These are phyloP conservation scores for Semaprochilodus insignis DNA, from an alignment of 2,797 vertebrate genomes.

Conservation along the genomic window DNA sequence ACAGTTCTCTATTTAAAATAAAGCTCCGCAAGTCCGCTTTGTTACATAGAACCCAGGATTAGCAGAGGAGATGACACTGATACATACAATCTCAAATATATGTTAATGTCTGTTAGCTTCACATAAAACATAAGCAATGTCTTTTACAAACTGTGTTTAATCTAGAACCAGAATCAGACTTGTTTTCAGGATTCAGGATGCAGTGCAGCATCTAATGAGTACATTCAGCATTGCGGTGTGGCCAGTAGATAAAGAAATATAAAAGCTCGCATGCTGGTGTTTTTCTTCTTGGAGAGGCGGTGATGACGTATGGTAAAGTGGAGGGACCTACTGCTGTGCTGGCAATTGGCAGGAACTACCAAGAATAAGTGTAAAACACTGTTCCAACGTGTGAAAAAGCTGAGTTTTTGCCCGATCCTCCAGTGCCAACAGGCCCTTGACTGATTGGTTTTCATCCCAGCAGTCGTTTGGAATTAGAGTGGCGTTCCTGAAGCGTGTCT, in stretches of 20 bases:
- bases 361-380: not conserved
- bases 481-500: not conserved
- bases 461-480: not conserved
- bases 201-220: not conserved
- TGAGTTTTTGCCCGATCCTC: slow-evolving; percentile 16
- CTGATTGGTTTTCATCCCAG: slow-evolving; percentile 35
- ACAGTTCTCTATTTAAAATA: too few species aligned
- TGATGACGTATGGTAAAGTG: not conserved
- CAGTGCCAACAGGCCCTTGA: not conserved
- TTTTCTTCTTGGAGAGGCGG: not conserved
- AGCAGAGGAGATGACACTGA: too few species aligned
- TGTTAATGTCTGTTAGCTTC: too few species aligned
- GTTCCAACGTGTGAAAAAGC: not conserved
- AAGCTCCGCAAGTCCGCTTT: too few species aligned
- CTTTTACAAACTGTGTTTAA: too few species aligned
- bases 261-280: not conserved
- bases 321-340: not conserved
- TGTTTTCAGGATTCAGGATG: not conserved
- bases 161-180: too few species aligned
- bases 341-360: not conserved
- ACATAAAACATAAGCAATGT: too few species aligned
- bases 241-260: not conserved
- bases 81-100: too few species aligned
- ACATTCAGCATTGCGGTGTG: not conserved
- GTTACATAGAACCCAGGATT: too few species aligned